Percentiles rank a stretch among this genome's conserved stretches.
These are phyloP conservation scores for Prochilodus magdalenae DNA, from an alignment of 2,113 vertebrate species.

Conservation along the genomic window DNA sequence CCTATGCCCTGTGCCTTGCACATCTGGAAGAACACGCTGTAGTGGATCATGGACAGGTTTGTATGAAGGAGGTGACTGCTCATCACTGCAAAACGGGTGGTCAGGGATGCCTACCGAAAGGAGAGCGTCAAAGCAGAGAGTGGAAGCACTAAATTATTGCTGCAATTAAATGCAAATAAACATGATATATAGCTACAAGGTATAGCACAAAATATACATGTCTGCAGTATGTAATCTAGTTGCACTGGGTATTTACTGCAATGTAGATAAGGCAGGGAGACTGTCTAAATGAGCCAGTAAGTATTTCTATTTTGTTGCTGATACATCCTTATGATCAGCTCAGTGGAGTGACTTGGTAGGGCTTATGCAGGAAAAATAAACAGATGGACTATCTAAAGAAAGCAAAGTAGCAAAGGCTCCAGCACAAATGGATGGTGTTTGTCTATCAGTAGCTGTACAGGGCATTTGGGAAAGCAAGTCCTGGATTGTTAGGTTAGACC, in stretches of 20 bases:
- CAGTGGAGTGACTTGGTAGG: background rate
- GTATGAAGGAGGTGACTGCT: slow-evolving; percentile 81
- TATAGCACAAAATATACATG: no score
- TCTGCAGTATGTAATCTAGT: no score
- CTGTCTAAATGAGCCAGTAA: background rate
- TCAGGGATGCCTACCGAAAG: slow-evolving; percentile 25
- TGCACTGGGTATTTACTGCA: no score
- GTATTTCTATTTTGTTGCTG: background rate
- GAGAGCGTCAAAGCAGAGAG: no score
- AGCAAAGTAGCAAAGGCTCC: slow-evolving; percentile 27
- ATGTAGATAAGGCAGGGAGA: no score
- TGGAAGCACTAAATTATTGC: background rate
- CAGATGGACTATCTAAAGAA: background rate
- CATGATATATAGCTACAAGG: no score
- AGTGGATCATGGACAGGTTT: slow-evolving; percentile 80
- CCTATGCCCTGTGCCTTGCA: slow-evolving; percentile 83
- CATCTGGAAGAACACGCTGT: slow-evolving; percentile 80
- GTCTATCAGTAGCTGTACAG: slow-evolving; percentile 18
- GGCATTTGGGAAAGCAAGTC: slow-evolving; percentile 11
- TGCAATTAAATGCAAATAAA: no score
- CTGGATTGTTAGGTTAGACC: slow-evolving; percentile 39
- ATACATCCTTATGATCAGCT: background rate
- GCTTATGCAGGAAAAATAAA: background rate
- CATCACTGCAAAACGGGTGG: slow-evolving; percentile 73
- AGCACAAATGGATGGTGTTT: slow-evolving; percentile 11